These are phyloP conservation scores for Oncorhynchus nerka DNA, from an alignment of 2,113 vertebrate genomes.

Conservation along the genomic window DNA sequence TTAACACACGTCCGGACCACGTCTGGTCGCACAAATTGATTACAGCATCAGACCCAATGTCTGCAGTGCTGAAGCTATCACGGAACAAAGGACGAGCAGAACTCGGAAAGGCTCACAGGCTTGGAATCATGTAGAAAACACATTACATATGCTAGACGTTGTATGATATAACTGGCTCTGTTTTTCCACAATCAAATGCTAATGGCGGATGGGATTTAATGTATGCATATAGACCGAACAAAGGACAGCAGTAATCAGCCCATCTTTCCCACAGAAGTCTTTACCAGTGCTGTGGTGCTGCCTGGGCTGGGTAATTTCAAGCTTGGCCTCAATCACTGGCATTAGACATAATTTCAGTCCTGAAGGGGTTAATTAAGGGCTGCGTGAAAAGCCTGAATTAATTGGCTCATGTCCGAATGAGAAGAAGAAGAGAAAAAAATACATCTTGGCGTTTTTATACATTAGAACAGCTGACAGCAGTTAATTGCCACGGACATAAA, in stretches of 20 bases:
- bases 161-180: constrained; percentile 17
- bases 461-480: constrained; percentile 56
- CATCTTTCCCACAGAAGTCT: constrained; percentile 26
- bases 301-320: constrained; percentile 58
- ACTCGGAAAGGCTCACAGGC: constrained; percentile 36
- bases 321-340: constrained; percentile 69
- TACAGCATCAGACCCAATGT: constrained; percentile 66
- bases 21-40: constrained; percentile 75
- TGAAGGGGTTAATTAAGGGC: constrained; percentile 75
- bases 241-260: constrained; percentile 46
- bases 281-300: background rate
- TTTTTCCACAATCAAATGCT: constrained; percentile 21
- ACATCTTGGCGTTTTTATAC: constrained; percentile 43
- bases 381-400: constrained; percentile 64
- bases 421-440: constrained; percentile 25
- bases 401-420: constrained; percentile 66
- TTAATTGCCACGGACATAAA: constrained; percentile 49
- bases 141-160: constrained; percentile 39
- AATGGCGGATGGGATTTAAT: constrained; percentile 51
- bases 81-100: constrained; percentile 50
- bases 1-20: constrained; percentile 74
- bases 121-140: constrained; percentile 39
- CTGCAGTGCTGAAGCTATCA: constrained; percentile 40
- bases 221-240: constrained; percentile 50
- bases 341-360: constrained; percentile 68